Conservation (phyloP, 2,113 vertebrate genomes). For the Stegostoma tigrinum region DNA sequence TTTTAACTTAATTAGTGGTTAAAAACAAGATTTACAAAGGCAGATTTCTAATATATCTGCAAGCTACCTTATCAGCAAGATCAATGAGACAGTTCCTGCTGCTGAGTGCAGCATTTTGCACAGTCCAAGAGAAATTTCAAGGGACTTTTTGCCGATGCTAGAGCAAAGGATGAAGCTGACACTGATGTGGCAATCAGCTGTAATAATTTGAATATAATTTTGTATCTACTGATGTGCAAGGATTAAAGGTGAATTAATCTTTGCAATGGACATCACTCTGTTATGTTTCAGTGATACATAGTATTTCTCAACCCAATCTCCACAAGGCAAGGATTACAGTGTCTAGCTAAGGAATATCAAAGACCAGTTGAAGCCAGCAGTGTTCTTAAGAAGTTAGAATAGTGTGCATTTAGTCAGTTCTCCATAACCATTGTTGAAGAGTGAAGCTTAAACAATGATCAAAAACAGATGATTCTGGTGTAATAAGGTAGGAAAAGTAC, state of each 20-base stretch:
- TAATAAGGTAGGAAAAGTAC: neutral
- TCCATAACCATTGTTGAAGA: neutral
- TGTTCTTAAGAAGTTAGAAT: neutral
- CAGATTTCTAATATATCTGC: slow-evolving; percentile 23
- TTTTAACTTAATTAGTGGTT: slow-evolving; percentile 31
- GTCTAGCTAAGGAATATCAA: neutral
- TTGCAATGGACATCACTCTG: neutral
- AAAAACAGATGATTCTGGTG: neutral
- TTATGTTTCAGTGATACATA: neutral
- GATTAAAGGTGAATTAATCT: neutral
- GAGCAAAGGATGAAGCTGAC: neutral
- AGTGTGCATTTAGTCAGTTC: neutral
- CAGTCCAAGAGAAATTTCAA: neutral
- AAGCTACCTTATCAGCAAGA: slow-evolving; percentile 6
- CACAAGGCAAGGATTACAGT: neutral
- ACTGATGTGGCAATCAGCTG: neutral
- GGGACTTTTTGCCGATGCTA: neutral
- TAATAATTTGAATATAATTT: neutral
- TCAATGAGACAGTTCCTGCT: neutral
- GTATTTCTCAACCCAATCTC: neutral
- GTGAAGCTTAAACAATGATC: neutral
- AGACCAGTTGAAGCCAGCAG: neutral
- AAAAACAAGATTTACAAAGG: slow-evolving; percentile 25
- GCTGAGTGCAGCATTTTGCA: slow-evolving; percentile 1
- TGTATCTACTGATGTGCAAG: neutral